Base-by-base conservation (phyloP, 2,797 vertebrate species). In the Sebastes diaconus region DNA sequence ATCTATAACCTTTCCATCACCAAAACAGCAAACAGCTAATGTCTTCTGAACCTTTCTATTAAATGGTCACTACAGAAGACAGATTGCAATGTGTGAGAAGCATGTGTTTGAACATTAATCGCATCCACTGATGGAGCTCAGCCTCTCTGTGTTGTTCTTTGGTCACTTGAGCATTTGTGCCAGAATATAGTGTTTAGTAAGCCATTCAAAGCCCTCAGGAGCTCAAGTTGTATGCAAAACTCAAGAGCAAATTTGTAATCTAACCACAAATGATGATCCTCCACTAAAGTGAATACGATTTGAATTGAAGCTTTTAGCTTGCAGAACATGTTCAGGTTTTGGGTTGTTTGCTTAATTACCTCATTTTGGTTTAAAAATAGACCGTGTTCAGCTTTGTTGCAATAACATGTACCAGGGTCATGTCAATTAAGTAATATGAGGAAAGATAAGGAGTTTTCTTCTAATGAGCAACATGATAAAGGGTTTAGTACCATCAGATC, bases 131-230 rank as follows among this genome's bases (percentile, higher is more conserved):
- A 63, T 81, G 63, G 13, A 24, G 74, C 57, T 81, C 63, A 63
- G 73, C 34, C 32, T 52, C 12, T 84, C 58, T 60, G 46, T 71
- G 70, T 57, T 24, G 36, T 79, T 66, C 36, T 84, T 77, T 75
- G 39, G 34, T 50, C 42, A 75, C 59, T 75, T 73, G 46, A 65
- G 70, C 58, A 68, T 80, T 80, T 67, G 77, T 83, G 75, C 63
- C 64, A 84, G 36, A 69, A 75, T 80, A 68, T 77, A 42, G 67
- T 58, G 77, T 59, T 85, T 72, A 77, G 16, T 69, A 72, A 82
- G 42, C 70, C 65, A 54, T 83, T 84, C 24, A 79, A 66, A 81
- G 60, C 68, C 73, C 81, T 46, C 27, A 42, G 46, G 70, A 83
- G 72, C 39, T 85, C 22, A 32, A 25, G 54, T 27, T 63, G 54